These are phyloP conservation scores for Sebastes itinus DNA, from an alignment of 2,797 vertebrate species.

Conservation along the genomic window DNA sequence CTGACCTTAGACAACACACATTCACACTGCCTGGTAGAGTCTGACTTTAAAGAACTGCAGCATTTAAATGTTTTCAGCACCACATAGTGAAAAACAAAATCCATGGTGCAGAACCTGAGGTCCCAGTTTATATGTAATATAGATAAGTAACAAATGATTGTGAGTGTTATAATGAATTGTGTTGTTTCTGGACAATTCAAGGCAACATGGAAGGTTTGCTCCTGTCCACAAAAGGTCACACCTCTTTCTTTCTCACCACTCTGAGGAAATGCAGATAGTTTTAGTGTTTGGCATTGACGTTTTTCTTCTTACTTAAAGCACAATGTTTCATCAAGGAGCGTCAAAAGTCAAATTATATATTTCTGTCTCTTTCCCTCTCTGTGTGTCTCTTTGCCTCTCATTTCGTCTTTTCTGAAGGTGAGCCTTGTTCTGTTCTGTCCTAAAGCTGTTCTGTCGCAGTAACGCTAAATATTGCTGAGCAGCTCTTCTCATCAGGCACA, in stretches of 20 bases:
- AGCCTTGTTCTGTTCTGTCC: slow-evolving; percentile 72
- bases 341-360: slow-evolving; percentile 41
- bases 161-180: not conserved
- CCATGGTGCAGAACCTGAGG: not conserved
- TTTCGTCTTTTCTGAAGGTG: slow-evolving; percentile 68
- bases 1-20: not conserved
- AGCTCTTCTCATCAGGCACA: slow-evolving; percentile 74
- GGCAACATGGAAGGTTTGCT: not conserved
- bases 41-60: not conserved
- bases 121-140: not conserved
- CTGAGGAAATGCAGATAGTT: not conserved
- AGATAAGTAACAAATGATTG: not conserved
- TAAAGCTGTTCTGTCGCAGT: slow-evolving; percentile 77
- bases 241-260: not conserved
- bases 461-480: slow-evolving; percentile 83
- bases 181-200: not conserved
- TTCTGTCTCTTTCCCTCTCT: slow-evolving; percentile 17
- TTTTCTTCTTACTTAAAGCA: not conserved
- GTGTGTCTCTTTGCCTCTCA: slow-evolving; percentile 37
- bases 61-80: not conserved
- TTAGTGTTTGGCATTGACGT: not conserved
- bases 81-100: not conserved
- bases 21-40: not conserved
- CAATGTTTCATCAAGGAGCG: slow-evolving; percentile 39
- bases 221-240: not conserved